These are phyloP conservation scores for Heliconius hewitsoni DNA, from an alignment of 1,140 invertebrate genomes.

Conservation along the genomic window DNA sequence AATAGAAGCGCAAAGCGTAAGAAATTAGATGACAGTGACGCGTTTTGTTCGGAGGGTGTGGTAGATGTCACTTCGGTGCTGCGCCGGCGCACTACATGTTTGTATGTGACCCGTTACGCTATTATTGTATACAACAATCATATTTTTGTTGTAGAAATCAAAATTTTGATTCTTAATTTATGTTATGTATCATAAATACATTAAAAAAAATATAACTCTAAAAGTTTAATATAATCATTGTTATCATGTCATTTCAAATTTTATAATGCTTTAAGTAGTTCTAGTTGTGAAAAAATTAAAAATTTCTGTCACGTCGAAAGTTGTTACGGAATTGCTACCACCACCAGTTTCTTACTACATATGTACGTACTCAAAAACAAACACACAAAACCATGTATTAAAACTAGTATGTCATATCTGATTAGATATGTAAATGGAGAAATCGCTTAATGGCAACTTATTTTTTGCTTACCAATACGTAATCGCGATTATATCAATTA, in stretches of 20 bases:
- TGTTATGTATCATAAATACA: not conserved
- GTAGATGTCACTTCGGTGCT: slow-evolving; percentile 47
- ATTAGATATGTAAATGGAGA: slow-evolving; percentile 8
- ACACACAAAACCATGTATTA: not conserved
- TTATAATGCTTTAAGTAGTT: no score
- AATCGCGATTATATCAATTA: slow-evolving; percentile 10
- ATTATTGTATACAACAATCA: slow-evolving; percentile 30
- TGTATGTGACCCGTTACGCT: not conserved
- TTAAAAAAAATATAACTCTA: not conserved
- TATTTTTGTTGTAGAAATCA: slow-evolving; percentile 9
- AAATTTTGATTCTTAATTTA: not conserved
- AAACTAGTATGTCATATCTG: not conserved
- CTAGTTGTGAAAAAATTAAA: no score
- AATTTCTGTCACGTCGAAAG: not conserved
- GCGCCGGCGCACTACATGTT: slow-evolving; percentile 27
- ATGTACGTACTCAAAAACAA: not conserved
- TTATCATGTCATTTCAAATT: no score
- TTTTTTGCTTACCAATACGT: slow-evolving; percentile 4
- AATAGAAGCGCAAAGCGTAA: slow-evolving; percentile 67
- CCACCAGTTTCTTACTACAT: not conserved
- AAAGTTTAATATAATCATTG: no score
- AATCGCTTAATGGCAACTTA: slow-evolving; percentile 3
- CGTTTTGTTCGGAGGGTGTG: slow-evolving; percentile 54
- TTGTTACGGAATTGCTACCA: not conserved
- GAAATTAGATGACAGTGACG: slow-evolving; percentile 74